Evolutionary conservation across 2,888 invertebrate species (phyloP).

Genomic region (Baccha elongata): DNA sequence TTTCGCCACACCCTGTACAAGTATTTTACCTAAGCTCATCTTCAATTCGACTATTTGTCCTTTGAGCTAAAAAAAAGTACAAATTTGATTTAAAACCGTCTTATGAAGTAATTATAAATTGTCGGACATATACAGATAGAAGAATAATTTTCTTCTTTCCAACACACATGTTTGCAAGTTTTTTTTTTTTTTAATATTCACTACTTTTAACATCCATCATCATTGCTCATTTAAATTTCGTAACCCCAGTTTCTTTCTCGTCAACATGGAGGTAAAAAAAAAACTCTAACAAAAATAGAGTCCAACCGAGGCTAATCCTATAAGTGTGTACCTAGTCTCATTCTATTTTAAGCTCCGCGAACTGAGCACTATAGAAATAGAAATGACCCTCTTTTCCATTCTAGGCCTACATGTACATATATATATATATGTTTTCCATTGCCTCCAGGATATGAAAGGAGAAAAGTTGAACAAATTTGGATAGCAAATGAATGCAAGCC

Average conservation of each 20-base stretch:
- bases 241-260: slow-evolving; percentile 13
- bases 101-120: no score
- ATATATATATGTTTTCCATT: neutral
- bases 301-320: slow-evolving; percentile 6
- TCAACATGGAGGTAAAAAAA: neutral
- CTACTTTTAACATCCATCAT: slow-evolving; percentile 2
- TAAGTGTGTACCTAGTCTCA: slow-evolving; percentile 15
- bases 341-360: slow-evolving; percentile 56
- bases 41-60: no score
- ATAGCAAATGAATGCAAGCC: neutral
- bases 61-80: no score
- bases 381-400: slow-evolving; percentile 4
- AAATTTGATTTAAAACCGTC: no score
- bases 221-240: slow-evolving; percentile 33
- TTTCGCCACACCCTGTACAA: no score
- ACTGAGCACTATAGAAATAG: slow-evolving; percentile 2
- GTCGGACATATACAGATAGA: neutral
- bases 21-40: no score
- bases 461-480: slow-evolving; percentile 19
- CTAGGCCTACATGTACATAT: neutral
- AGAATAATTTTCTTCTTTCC: neutral
- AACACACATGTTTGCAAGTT: slow-evolving; percentile 21
- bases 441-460: neutral
- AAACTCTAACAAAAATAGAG: slow-evolving; percentile 20
- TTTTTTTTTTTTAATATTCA: no score